Evolutionary conservation across 2,888 invertebrate genomes (phyloP).

Genomic region (Heteromurus nitidus): DNA sequence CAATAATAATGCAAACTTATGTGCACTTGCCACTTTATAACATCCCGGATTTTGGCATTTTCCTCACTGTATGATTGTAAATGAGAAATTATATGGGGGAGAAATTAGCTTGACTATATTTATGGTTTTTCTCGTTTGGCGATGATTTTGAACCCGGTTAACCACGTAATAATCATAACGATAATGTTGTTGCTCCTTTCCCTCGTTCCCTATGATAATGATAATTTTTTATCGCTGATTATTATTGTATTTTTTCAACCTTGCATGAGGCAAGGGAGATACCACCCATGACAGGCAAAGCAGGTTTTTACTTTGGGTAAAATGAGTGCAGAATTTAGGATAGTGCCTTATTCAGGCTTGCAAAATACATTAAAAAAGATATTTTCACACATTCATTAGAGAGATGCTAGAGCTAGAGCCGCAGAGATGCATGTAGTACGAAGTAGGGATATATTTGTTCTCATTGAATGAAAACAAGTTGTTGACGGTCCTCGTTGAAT

Average conservation of each 20-base stretch:
- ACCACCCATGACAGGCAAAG: neutral
- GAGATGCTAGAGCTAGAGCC: too few relatives aligned
- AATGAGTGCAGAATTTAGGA: neutral
- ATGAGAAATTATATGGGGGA: too few relatives aligned
- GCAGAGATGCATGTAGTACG: too few relatives aligned
- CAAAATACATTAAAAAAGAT: too few relatives aligned
- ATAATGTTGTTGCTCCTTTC: neutral
- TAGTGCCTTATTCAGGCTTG: too few relatives aligned
- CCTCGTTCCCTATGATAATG: constrained; percentile 12
- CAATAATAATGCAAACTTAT: too few relatives aligned
- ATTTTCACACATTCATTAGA: constrained; percentile 6
- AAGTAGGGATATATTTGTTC: too few relatives aligned
- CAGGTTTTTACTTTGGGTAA: constrained; percentile 1
- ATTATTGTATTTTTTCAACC: neutral
- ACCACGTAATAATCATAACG: constrained; percentile 24
- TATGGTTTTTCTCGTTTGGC: neutral
- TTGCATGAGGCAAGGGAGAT: neutral
- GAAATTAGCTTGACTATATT: too few relatives aligned
- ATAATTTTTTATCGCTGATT: constrained; percentile 37
- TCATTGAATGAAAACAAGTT: constrained; percentile 18
- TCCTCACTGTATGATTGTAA: too few relatives aligned
- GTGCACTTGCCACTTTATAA: too few relatives aligned
- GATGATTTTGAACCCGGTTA: constrained; percentile 27
- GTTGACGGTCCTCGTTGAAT: neutral
- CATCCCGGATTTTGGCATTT: too few relatives aligned